Evolutionary conservation across 2,797 vertebrate genomes (phyloP).

Genomic region (Distichodus sexfasciatus): DNA sequence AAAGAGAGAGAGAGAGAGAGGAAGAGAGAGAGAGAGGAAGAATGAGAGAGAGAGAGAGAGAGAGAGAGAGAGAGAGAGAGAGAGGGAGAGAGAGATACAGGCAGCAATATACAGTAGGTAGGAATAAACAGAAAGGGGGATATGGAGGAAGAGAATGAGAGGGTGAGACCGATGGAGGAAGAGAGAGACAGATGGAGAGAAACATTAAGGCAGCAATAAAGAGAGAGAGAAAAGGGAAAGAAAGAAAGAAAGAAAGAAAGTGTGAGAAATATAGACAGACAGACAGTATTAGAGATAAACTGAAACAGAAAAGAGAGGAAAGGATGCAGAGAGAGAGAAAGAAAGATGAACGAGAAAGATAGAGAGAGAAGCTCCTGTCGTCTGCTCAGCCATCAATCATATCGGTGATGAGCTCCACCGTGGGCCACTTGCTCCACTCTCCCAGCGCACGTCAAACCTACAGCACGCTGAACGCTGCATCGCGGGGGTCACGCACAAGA

Average conservation of each 20-base stretch:
- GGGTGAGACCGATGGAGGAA: not conserved
- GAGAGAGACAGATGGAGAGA: not conserved
- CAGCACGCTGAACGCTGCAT: too few relatives aligned
- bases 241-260: not conserved
- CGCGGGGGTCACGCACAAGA: too few relatives aligned
- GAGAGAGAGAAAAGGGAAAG: not conserved
- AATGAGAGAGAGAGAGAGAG: not conserved
- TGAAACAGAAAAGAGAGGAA: not conserved
- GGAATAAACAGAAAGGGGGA: not conserved
- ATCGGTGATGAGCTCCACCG: not conserved
- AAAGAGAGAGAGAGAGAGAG: not conserved
- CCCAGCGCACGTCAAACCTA: too few relatives aligned
- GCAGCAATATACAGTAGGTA: not conserved
- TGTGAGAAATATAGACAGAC: not conserved
- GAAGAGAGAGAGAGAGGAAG: not conserved
- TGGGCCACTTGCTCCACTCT: conserved; percentile 23
- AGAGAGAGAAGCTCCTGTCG: conserved; percentile 15
- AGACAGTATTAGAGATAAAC: not conserved
- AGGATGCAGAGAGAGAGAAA: not conserved
- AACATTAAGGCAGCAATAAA: too few relatives aligned
- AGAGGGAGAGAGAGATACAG: not conserved
- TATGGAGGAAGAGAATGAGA: not conserved
- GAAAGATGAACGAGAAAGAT: not conserved
- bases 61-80: not conserved
- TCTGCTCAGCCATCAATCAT: conserved; percentile 17